phyloP scores from a whole-genome alignment of 1,140 invertebrate species.

The Ceratina calcarata region DNA sequence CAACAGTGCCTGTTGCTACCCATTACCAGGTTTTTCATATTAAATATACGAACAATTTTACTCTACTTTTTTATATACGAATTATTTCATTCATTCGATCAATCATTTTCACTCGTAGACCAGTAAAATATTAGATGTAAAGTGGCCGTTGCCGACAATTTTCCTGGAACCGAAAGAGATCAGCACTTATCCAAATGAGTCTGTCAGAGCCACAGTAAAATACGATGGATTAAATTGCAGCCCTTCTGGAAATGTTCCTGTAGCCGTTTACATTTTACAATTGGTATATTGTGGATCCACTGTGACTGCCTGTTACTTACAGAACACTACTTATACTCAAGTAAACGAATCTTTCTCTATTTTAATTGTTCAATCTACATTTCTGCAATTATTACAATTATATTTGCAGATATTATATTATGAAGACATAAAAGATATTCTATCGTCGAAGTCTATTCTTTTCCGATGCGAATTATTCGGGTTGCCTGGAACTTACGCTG shows the following conservation, averaged over 20 bases:
- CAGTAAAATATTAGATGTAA: slow-evolving; percentile 85
- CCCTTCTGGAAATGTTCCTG: slow-evolving; percentile 77
- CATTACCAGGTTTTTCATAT: slow-evolving; percentile 45
- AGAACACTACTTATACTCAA: slow-evolving; percentile 74
- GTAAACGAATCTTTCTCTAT: slow-evolving; percentile 59
- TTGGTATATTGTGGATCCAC: slow-evolving; percentile 87
- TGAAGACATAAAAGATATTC: slow-evolving; percentile 86
- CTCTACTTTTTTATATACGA: no score
- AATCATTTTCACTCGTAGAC: slow-evolving; percentile 66
- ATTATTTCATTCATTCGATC: neutral
- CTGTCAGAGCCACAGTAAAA: slow-evolving; percentile 86
- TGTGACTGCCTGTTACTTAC: slow-evolving; percentile 74
- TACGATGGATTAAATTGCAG: slow-evolving; percentile 86
- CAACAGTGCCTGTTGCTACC: slow-evolving; percentile 72
- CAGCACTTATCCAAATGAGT: slow-evolving; percentile 87
- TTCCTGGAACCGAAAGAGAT: slow-evolving; percentile 86
- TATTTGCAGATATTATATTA: slow-evolving; percentile 82
- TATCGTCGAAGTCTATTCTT: slow-evolving; percentile 83
- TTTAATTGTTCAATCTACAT: neutral
- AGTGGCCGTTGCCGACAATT: slow-evolving; percentile 88
- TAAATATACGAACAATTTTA: neutral
- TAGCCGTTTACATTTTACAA: slow-evolving; percentile 83
- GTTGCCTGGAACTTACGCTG: slow-evolving; percentile 87
- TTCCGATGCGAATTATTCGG: slow-evolving; percentile 89
- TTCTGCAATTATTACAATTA: neutral